phyloP scores from a whole-genome alignment of 2,797 vertebrate species.

The Hipposideros larvatus region DNA sequence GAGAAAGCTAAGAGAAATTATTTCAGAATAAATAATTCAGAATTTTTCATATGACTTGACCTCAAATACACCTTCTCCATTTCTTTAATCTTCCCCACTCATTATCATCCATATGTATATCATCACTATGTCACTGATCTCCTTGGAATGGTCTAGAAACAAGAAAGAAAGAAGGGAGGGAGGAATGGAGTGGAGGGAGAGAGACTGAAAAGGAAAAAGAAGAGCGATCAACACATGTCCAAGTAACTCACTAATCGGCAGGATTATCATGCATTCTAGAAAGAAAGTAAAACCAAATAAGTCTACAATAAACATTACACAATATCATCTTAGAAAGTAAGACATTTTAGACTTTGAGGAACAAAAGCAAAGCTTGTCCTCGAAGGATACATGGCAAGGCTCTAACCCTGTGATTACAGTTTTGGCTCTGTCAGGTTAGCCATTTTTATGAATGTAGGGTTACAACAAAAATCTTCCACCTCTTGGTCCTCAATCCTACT shows the following conservation, averaged over 20 bases:
- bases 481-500: neutral
- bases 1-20: constrained; percentile 25
- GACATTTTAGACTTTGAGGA: neutral
- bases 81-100: neutral
- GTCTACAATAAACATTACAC: neutral
- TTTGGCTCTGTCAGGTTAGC: neutral
- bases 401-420: neutral
- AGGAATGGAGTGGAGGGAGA: too few species aligned
- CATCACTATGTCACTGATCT: neutral
- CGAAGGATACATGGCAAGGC: neutral
- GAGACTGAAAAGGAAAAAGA: neutral
- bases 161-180: neutral
- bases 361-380: neutral
- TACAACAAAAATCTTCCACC: constrained; percentile 31
- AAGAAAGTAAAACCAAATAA: neutral
- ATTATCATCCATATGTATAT: neutral
- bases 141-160: constrained; percentile 2
- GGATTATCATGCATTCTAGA: neutral
- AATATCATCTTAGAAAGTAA: neutral
- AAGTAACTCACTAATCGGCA: neutral
- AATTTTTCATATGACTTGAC: neutral
- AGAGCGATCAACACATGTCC: neutral
- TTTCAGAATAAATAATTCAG: neutral
- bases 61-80: neutral
- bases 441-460: neutral